Conservation (phyloP, 2,797 vertebrate species). For the Pseudopleuronectes americanus region DNA sequence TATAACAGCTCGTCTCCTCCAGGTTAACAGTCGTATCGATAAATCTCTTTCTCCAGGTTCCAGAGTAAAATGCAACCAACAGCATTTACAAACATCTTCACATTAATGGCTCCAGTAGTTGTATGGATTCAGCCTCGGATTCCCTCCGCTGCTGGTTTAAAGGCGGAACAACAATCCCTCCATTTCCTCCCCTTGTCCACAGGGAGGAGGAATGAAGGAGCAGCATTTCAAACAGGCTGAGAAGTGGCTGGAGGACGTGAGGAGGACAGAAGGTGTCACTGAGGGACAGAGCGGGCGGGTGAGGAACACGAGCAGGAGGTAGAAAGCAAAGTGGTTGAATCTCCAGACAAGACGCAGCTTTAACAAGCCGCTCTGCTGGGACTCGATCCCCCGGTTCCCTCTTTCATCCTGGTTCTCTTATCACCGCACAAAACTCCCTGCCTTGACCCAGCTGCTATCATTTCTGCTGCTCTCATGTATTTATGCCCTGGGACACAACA, state of each 20-base stretch:
- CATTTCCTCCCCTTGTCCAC: not conserved
- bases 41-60: no score
- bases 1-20: no score
- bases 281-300: not conserved
- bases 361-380: constrained; percentile 40
- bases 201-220: not conserved
- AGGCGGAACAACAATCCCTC: not conserved
- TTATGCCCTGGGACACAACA: constrained; percentile 26
- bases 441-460: constrained; percentile 28
- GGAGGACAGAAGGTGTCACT: not conserved
- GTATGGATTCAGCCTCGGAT: not conserved
- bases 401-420: constrained; percentile 55
- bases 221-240: not conserved
- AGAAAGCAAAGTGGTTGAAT: constrained; percentile 21
- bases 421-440: constrained; percentile 24
- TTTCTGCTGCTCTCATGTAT: constrained; percentile 27
- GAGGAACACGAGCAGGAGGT: not conserved
- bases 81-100: no score
- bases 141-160: not conserved
- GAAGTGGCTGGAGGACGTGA: not conserved
- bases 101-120: no score
- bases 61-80: no score
- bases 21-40: no score
- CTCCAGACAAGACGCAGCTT: constrained; percentile 25
- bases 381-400: constrained; percentile 25